Base-by-base conservation (phyloP, 2,113 vertebrate species). In the Clarias macrocephalus region DNA sequence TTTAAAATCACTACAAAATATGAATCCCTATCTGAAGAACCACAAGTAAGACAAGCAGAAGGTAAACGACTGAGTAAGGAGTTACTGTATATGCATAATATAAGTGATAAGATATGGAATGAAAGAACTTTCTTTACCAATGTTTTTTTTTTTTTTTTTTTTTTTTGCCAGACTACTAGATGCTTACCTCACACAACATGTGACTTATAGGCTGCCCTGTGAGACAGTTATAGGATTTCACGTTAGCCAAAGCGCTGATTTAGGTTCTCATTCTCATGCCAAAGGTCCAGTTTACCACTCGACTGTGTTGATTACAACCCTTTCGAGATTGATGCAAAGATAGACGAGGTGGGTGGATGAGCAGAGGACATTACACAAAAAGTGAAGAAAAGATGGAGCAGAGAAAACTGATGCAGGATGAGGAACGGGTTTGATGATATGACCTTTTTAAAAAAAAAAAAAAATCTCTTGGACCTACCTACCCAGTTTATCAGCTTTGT, bases 301-400 rank as follows among this genome's bases (percentile, higher is more conserved):
- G 60, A 60, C 72, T 68, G 8, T 81, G 91, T 88, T 65, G 86
- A 93, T 90, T 68, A 68, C 68, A 72, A 85, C 88, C 84, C 87
- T 56, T 88, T 83, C 85, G 87, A 89, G 86, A 85, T 88, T 86
- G 91, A 90, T 88, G 83, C 87, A 91, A 84, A 72, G 81, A 54
- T 76, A 87, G 89, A 84, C 83, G 76, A 89, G 91, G 48, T 77
- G 79, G 52, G 65, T 88, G 76, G 82, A 86, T 77, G 60, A 42
- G 59, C 70, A 11, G 48, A 82, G 60, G 48, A 82, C 33, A 62
- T 37, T 70, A 59, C 56, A 30, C 18, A 65, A 30, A 33, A 12
- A 28, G 5, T 15, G 21, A 37, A 57, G 23, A 23, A 30, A 1
- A 83, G 25, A 42, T 52, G 88, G 11, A 19, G 54, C 79, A 68